These are phyloP conservation scores for Herminia tarsipennalis DNA, from an alignment of 2,888 invertebrate species.

Conservation along the genomic window DNA sequence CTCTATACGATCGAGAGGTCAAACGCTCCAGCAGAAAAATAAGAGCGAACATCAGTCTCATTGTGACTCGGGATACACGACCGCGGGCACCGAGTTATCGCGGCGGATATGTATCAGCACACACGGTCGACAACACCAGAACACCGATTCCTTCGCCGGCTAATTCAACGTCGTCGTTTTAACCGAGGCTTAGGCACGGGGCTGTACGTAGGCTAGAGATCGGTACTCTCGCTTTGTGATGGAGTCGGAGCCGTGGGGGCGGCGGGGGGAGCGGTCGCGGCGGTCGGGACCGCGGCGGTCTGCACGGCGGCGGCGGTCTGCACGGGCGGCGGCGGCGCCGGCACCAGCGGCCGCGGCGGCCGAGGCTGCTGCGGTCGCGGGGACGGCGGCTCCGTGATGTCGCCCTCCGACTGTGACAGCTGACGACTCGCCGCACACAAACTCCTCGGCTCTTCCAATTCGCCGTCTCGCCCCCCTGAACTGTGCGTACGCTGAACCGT, in stretches of 20 bases:
- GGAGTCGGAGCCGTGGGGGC: constrained; percentile 24
- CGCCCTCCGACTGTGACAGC: constrained; percentile 86
- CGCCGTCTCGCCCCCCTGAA: constrained; percentile 75
- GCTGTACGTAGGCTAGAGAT: constrained; percentile 61
- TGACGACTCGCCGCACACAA: constrained; percentile 73
- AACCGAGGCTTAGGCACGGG: constrained; percentile 44
- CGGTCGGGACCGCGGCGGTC: constrained; percentile 49
- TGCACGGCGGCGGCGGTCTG: constrained; percentile 45
- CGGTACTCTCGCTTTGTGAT: constrained; percentile 60
- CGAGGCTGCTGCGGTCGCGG: constrained; percentile 64
- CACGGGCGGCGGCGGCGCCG: constrained; percentile 68
- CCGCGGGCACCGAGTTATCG: constrained; percentile 20
- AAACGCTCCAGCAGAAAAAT: constrained; percentile 36
- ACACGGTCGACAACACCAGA: background rate
- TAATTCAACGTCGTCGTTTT: constrained; percentile 28
- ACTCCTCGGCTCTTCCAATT: constrained; percentile 70
- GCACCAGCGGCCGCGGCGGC: constrained; percentile 65
- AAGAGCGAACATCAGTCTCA: constrained; percentile 58
- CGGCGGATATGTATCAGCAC: constrained; percentile 2
- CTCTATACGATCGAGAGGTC: constrained; percentile 25
- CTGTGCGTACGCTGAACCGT: constrained; percentile 80
- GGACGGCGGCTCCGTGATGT: constrained; percentile 83
- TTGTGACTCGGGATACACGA: constrained; percentile 40
- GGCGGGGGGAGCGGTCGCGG: constrained; percentile 51
- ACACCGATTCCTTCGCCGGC: background rate